Conservation (phyloP, 92 coral and sea anemone species). For the Porites cylindrica region DNA sequence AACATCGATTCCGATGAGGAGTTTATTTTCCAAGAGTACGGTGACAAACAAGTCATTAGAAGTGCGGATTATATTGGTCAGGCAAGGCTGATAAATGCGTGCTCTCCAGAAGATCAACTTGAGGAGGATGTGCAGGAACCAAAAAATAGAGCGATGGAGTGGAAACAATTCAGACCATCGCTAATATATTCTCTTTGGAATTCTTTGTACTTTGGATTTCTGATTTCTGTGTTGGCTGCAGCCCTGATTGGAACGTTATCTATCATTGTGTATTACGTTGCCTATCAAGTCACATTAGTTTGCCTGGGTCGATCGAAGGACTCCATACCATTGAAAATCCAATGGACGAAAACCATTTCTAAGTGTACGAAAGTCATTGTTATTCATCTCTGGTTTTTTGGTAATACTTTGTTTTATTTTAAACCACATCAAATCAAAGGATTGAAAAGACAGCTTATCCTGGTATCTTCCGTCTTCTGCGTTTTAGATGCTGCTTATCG, state of each 20-base stretch:
- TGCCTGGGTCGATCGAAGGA: not conserved
- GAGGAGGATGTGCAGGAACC: not conserved
- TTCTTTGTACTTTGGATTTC: conserved; percentile 8
- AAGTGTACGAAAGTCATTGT: not conserved
- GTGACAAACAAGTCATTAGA: not conserved
- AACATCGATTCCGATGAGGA: not conserved
- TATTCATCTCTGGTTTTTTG: not conserved
- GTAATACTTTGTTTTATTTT: not conserved
- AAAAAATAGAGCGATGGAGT: conserved; percentile 19
- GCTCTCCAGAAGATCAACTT: not conserved
- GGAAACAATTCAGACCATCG: conserved; percentile 33
- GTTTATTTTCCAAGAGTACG: too few species aligned
- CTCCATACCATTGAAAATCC: not conserved
- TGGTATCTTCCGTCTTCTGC: not conserved
- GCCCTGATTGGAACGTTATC: not conserved
- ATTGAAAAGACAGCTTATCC: not conserved
- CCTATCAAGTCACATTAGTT: not conserved
- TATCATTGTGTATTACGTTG: not conserved
- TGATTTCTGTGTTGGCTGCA: not conserved
- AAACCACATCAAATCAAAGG: conserved; percentile 3
- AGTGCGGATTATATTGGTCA: not conserved
- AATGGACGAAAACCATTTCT: conserved; percentile 7
- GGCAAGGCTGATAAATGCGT: not conserved
- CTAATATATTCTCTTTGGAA: not conserved
- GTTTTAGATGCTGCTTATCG: not conserved